phyloP scores from a whole-genome alignment of 2,797 vertebrate genomes.

The Melanotaenia nigrans region DNA sequence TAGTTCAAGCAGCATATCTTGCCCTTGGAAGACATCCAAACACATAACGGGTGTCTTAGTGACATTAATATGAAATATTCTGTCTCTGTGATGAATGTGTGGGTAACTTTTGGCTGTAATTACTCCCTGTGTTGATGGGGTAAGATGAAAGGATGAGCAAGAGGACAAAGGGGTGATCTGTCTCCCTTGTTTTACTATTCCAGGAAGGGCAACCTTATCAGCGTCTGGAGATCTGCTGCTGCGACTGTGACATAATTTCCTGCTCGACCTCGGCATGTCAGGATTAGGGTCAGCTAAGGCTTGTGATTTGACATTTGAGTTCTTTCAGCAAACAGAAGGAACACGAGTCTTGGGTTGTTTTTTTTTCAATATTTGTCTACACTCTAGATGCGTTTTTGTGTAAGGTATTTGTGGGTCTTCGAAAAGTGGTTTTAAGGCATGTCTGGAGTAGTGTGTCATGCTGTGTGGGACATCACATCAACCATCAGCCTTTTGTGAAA shows the following conservation, averaged over 20 bases:
- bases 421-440: slow-evolving; percentile 41
- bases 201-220: slow-evolving; percentile 64
- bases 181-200: slow-evolving; percentile 50
- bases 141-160: slow-evolving; percentile 46
- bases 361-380: slow-evolving; percentile 50
- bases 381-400: slow-evolving; percentile 53
- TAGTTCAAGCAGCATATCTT: slow-evolving; percentile 10
- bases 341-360: slow-evolving; percentile 24
- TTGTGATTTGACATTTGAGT: slow-evolving; percentile 47
- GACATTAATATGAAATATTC: slow-evolving; percentile 33
- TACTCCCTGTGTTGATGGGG: slow-evolving; percentile 45
- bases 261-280: slow-evolving; percentile 48
- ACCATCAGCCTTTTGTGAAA: slow-evolving; percentile 36
- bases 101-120: slow-evolving; percentile 28
- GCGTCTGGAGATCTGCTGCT: slow-evolving; percentile 68
- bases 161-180: slow-evolving; percentile 62
- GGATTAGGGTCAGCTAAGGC: slow-evolving; percentile 29
- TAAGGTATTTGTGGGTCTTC: slow-evolving; percentile 30
- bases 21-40: slow-evolving; percentile 25
- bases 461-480: slow-evolving; percentile 17
- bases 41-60: slow-evolving; percentile 20
- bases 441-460: slow-evolving; percentile 56
- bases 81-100: slow-evolving; percentile 45
- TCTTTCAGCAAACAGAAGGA: slow-evolving; percentile 54
- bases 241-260: slow-evolving; percentile 77